Percentiles rank a stretch among this genome's conserved stretches.
phyloP scores from a whole-genome alignment of 2,888 invertebrate genomes.

The Eristalis tenax region DNA sequence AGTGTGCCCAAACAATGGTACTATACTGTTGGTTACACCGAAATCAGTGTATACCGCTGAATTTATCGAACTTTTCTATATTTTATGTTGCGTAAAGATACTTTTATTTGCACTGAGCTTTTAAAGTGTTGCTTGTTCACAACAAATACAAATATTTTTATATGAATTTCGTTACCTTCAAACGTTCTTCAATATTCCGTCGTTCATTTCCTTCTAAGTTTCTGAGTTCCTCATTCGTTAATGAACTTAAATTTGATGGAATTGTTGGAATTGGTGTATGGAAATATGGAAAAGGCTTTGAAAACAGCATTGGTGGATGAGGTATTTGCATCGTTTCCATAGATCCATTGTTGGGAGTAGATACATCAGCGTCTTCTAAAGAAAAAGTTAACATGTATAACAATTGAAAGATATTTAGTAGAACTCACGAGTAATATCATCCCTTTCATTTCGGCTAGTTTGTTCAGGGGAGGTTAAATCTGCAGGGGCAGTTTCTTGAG shows the following conservation, averaged over 20 bases:
- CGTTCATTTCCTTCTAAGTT: constrained; percentile 95
- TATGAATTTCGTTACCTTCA: constrained; percentile 83
- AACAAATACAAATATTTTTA: background rate
- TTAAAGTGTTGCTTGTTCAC: background rate
- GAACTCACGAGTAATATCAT: background rate
- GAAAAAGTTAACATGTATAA: background rate
- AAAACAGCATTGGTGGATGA: constrained; percentile 80
- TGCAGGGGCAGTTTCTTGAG: constrained; percentile 58
- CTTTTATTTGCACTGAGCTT: background rate
- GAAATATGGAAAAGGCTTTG: constrained; percentile 84
- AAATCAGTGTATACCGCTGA: no score
- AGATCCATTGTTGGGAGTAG: constrained; percentile 1
- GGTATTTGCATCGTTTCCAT: constrained; percentile 75
- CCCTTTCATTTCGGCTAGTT: constrained; percentile 45
- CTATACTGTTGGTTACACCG: no score
- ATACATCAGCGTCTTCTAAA: constrained; percentile 8
- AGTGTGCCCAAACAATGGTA: no score
- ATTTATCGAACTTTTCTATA: no score
- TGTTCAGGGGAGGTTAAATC: constrained; percentile 72
- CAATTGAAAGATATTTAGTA: background rate
- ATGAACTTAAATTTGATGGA: constrained; percentile 87
- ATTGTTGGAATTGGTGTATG: constrained; percentile 86
- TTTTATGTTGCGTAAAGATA: no score
- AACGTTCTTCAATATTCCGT: constrained; percentile 93
- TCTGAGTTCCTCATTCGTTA: constrained; percentile 91